These are phyloP conservation scores for Doryteuthis pealeii DNA, from an alignment of 1,140 invertebrate species.

Conservation along the genomic window DNA sequence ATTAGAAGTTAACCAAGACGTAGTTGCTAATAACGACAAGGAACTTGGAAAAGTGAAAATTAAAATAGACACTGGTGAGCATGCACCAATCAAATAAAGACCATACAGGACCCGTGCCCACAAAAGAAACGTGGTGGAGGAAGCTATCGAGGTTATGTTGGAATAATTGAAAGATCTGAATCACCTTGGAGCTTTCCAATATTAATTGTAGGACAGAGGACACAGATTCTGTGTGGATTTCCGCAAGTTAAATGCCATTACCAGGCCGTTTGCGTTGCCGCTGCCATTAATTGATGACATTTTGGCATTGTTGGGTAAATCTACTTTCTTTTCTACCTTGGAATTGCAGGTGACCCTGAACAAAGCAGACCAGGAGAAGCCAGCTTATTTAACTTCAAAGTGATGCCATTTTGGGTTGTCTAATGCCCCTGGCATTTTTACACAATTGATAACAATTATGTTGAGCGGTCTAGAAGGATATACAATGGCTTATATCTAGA, in stretches of 20 bases:
- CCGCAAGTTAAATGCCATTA: slow-evolving; percentile 39
- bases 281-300: slow-evolving; percentile 46
- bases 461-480: too few relatives aligned
- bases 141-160: slow-evolving; percentile 9
- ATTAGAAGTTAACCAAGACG: too few relatives aligned
- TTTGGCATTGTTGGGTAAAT: slow-evolving; percentile 25
- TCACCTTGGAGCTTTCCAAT: slow-evolving; percentile 39
- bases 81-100: too few relatives aligned
- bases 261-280: slow-evolving; percentile 30
- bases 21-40: too few relatives aligned
- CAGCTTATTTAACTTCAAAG: slow-evolving; percentile 23
- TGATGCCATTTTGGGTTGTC: too few relatives aligned
- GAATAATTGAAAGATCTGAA: slow-evolving; percentile 21
- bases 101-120: too few relatives aligned
- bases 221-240: slow-evolving; percentile 43
- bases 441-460: too few relatives aligned
- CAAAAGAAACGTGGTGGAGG: too few relatives aligned
- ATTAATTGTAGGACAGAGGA: slow-evolving; percentile 40
- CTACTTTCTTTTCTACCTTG: slow-evolving; percentile 31
- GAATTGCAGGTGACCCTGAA: slow-evolving; percentile 56
- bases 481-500: too few relatives aligned
- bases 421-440: too few relatives aligned
- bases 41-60: too few relatives aligned
- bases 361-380: slow-evolving; percentile 47
- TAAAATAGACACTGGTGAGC: too few relatives aligned